Base-by-base conservation (phyloP, 1,140 invertebrate genomes). In the Hylaeus volcanicus region DNA sequence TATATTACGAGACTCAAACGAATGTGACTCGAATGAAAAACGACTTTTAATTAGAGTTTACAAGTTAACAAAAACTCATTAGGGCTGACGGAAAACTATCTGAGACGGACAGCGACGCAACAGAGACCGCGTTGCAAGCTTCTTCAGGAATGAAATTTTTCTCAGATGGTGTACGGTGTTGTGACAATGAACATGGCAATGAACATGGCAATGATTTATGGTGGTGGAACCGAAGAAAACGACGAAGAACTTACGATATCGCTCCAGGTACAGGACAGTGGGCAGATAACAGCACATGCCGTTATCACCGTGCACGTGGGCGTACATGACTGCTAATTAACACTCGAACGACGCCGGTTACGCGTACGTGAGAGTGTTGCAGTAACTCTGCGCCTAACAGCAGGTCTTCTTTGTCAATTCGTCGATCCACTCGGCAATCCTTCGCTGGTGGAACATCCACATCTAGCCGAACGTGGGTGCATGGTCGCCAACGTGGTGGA, bases 201-300 rank as follows among this genome's bases (percentile, higher is more conserved):
- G 61, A 15, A 64, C 39, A 5, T 43, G 61, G 43, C 61, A 64
- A 64, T 43, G 61, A 64, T 64, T 64, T 64, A 64, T 43, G 39
- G 26, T 6, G 12, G 39, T 12, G 61, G 5, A 64, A 64, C 3
- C 51, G 12, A 39, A 8, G 14, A 37, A 3, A 6, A 14, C 11
- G 48, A 41, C n/a, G 65, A 74, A 55, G 8, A 79, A 93, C 92
- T 93, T 92, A 93, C 92, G 91, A 78, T 90, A 92, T 84, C 91
- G 89, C 70, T 93, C 92, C 66, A 93, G 87, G 79, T 93, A 92
- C 69, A 93, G 89, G 45, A 92, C 89, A 51, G 91, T 92, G 8
- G 91, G 91, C 75, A 93, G 85, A 87, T 92, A 92, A 91, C 92
- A 92, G 88, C 91, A 92, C 88, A 92, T 92, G 91, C 91, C 92